Percentiles rank a stretch among this genome's conserved stretches.
phyloP scores from a whole-genome alignment of 2,888 invertebrate genomes.

The Chesias legatella region DNA sequence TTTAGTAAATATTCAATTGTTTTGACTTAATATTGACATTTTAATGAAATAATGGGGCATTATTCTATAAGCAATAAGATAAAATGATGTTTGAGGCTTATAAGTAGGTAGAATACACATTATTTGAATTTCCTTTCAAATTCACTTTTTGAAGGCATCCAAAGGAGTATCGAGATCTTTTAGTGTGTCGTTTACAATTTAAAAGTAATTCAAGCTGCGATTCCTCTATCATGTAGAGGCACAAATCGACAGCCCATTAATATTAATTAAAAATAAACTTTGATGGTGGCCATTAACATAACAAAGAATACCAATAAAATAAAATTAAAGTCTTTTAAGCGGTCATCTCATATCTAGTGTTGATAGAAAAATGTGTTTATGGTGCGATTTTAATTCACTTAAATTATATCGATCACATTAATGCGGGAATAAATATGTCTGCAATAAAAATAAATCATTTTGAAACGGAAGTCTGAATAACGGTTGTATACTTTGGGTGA shows the following conservation, averaged over 20 bases:
- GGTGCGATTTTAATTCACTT: conserved; percentile 28
- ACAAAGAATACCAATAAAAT: conserved; percentile 29
- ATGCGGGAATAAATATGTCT: conserved; percentile 26
- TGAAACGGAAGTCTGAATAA: conserved; percentile 21
- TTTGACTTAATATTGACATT: too few relatives aligned
- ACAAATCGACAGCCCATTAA: conserved; percentile 14
- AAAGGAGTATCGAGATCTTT: too few relatives aligned
- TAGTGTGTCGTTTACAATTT: too few relatives aligned
- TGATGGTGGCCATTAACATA: conserved; percentile 21
- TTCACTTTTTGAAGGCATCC: too few relatives aligned
- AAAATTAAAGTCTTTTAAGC: conserved; percentile 24
- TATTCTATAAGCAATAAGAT: too few relatives aligned
- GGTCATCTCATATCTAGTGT: conserved; percentile 23
- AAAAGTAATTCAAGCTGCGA: too few relatives aligned
- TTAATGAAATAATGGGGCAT: too few relatives aligned
- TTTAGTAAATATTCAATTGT: too few relatives aligned
- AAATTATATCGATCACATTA: conserved; percentile 27
- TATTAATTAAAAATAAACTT: conserved; percentile 25
- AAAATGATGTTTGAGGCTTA: too few relatives aligned
- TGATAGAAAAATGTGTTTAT: conserved; percentile 29
- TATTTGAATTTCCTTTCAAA: too few relatives aligned
- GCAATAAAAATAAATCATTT: conserved; percentile 22
- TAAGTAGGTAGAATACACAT: too few relatives aligned
- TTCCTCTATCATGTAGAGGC: too few relatives aligned
- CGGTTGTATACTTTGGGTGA: conserved; percentile 8